Base-by-base conservation (phyloP, 53 echinoderm and acorn worm species). In the Luidia sarsii region DNA sequence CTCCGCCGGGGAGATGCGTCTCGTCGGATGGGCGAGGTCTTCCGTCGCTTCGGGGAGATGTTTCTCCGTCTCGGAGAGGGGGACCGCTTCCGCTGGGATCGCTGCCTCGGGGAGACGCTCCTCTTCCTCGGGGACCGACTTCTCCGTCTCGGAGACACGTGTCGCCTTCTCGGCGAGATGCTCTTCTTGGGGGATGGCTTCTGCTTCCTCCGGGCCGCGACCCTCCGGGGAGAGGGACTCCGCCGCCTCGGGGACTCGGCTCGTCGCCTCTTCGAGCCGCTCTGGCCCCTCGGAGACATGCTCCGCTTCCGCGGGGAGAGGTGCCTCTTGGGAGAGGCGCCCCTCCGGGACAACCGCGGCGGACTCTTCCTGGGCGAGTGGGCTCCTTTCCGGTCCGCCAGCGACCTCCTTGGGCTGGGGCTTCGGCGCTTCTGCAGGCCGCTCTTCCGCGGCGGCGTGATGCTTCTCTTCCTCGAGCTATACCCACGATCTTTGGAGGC, bases 401-500 rank as follows among this genome's bases (percentile, higher is more conserved):
- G n/a, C 31, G 18, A 13, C 45, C 48, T 57, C 61, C 59, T 61
- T 2, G 75, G 75, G 33, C 57, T 75, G 3, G 61, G 77, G 33
- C 77, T 60, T 60, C 77, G 37, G 2, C 48, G 39, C 19, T 77
- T 61, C 48, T 61, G 77, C 11, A 46, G 25, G 7, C 48, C 18
- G 31, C 59, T 57, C 61, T 77, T 77, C 4, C 67, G 43, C 2
- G 59, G 77, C 61, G 77, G 77, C 41, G 77, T 29, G 46, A 60
- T 11, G 61, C 77, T 77, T 77, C 48, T 57, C 37, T 61, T 77
- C 33, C 77, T 59, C 19, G 77, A 41, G 59, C 60, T 45, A 43
- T 41, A 59, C 31, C 77, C 61, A 29, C 41, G 77, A 15, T 77
- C 77, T 33, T 61, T 77, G 11, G 77, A 77, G 30, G 60, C 37